Base-by-base conservation (phyloP, 2,113 vertebrate species). In the Condylura cristata region DNA sequence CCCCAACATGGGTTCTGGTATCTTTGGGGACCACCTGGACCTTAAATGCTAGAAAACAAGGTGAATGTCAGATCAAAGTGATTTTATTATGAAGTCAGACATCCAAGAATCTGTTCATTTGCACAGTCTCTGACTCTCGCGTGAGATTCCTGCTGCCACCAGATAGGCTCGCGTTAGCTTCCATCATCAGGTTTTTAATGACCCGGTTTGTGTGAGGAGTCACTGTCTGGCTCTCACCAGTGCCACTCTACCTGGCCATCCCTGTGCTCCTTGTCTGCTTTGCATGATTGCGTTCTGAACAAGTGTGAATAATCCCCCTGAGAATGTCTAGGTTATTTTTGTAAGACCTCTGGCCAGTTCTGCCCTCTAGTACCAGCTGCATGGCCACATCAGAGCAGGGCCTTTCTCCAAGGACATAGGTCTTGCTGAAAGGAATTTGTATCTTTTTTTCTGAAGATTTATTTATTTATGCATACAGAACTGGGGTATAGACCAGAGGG, bases 21-120 rank as follows among this genome's bases (percentile, higher is more conserved):
- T 94, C 83, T 96, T 93, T 89, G 72, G 82, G 85, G 94, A 84
- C 84, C 78, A 94, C 87, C 66, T 84, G 86, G 86, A 94, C 32
- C 34, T 61, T 89, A 26, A 65, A 72, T 86, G 63, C 91, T 97
- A 46, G 60, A 91, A 93, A 70, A 76, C 83, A 85, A 94, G 63
- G 32, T 74, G 61, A 95, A 78, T 72, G 63, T 84, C 70, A 94
- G 51, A 90, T 86, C 74, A 96, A 93, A 96, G 86, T 95, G 89
- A 93, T 86, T 87, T 91, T 87, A 89, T 80, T 94, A 76, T 41
- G 58, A 93, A 88, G 85, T 93, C 65, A 70, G 65, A 83, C 28
- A 79, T 7, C 3, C 46, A 70, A 61, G 13, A 66, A 60, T 94
- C 86, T n/a, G 37, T 83, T 92, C n/a, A 61, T 86, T 93, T 86